These are phyloP conservation scores for Etheostoma nigrum DNA, from an alignment of 2,797 vertebrate genomes.

Conservation along the genomic window DNA sequence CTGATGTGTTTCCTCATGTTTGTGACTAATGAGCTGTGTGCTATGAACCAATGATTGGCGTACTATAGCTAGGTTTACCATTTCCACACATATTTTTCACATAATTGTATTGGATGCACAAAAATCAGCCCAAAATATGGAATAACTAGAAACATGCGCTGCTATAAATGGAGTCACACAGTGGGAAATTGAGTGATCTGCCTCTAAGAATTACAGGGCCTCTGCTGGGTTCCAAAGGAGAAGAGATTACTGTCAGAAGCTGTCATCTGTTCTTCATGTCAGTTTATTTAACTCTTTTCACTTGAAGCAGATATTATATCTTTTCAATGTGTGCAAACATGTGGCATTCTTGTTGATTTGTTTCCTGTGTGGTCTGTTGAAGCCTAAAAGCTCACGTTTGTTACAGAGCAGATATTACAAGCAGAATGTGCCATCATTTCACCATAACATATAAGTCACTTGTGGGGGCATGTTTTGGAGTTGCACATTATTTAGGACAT, in stretches of 20 bases:
- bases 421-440: slow-evolving; percentile 26
- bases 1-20: slow-evolving; percentile 29
- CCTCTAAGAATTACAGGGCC: slow-evolving; percentile 56
- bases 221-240: slow-evolving; percentile 48
- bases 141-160: slow-evolving; percentile 31
- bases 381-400: slow-evolving; percentile 15
- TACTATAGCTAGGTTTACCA: slow-evolving; percentile 22
- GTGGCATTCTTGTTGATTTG: slow-evolving; percentile 18
- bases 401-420: slow-evolving; percentile 19
- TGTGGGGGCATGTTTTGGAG: slow-evolving; percentile 12
- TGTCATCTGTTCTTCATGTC: slow-evolving; percentile 50
- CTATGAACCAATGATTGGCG: slow-evolving; percentile 33
- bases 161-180: slow-evolving; percentile 52
- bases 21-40: slow-evolving; percentile 45
- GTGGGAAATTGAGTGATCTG: slow-evolving; percentile 48
- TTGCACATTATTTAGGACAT: slow-evolving; percentile 23
- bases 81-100: slow-evolving; percentile 39
- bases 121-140: slow-evolving; percentile 41
- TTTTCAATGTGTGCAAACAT: slow-evolving; percentile 6
- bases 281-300: slow-evolving; percentile 47
- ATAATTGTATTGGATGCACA: slow-evolving; percentile 41
- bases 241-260: slow-evolving; percentile 53
- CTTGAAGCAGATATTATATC: slow-evolving; percentile 31
- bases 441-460: slow-evolving; percentile 16
- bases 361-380: slow-evolving; percentile 26